Percentiles rank a stretch among this genome's conserved stretches.
Conservation (phyloP, 2,113 vertebrate genomes). For the Carassius carassius region DNA sequence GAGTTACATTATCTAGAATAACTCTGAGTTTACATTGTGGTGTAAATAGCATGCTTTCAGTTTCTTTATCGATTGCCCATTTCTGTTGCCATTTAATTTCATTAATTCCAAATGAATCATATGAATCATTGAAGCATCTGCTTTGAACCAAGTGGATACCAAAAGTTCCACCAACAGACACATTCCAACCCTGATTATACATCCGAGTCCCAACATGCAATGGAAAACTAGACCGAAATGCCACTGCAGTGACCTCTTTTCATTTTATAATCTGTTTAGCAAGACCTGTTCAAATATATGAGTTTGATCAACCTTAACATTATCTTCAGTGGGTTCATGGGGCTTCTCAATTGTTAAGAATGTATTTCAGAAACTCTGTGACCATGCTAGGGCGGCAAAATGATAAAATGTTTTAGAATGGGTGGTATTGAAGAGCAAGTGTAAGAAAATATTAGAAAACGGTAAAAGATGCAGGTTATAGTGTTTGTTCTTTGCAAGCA, state of each 20-base stretch:
- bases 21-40: constrained; percentile 50
- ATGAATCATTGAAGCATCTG: constrained; percentile 38
- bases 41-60: constrained; percentile 75
- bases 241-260: constrained; percentile 2
- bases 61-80: constrained; percentile 59
- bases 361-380: constrained; percentile 13
- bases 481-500: constrained; percentile 31
- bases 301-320: not conserved
- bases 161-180: constrained; percentile 16
- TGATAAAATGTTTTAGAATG: constrained; percentile 4
- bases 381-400: not conserved
- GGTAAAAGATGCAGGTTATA: constrained; percentile 61
- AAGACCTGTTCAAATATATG: not conserved
- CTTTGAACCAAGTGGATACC: constrained; percentile 40
- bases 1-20: constrained; percentile 47
- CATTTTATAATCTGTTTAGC: constrained; percentile 1
- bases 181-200: constrained; percentile 44
- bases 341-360: not conserved
- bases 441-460: constrained; percentile 50
- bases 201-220: not conserved
- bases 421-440: constrained; percentile 66
- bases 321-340: not conserved
- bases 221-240: not conserved
- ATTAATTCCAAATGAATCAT: constrained; percentile 54
- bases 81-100: constrained; percentile 58